Conservation (phyloP, 2,888 invertebrate genomes). For the Linnaemya tessellans region DNA sequence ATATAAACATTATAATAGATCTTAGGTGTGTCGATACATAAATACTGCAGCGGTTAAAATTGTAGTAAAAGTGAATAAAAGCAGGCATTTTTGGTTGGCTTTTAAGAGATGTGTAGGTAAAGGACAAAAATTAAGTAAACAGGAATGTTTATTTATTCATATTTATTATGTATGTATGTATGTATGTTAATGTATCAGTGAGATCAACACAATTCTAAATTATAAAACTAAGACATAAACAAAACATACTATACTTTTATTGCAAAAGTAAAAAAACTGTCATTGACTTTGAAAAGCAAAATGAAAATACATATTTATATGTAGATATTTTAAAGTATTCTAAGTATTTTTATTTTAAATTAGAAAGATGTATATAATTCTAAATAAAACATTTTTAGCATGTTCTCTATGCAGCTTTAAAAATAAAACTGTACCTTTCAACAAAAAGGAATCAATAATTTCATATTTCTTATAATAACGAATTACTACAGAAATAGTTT, state of each 20-base stretch:
- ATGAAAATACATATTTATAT: constrained; percentile 8
- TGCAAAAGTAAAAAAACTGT: constrained; percentile 72
- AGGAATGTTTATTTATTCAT: constrained; percentile 62
- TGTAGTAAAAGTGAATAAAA: constrained; percentile 2
- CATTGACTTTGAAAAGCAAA: constrained; percentile 66
- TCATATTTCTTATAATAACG: neutral
- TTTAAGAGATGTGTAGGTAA: neutral
- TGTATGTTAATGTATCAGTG: constrained; percentile 40
- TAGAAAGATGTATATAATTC: constrained; percentile 10
- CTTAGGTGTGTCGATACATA: constrained; percentile 18
- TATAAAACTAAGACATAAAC: constrained; percentile 40
- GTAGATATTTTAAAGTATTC: neutral
- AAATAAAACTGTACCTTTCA: constrained; percentile 33
- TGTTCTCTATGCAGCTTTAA: constrained; percentile 28
- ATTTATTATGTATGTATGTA: constrained; percentile 24
- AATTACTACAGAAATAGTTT: constrained; percentile 19
- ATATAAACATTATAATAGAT: neutral
- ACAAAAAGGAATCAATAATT: constrained; percentile 32
- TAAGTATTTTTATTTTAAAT: constrained; percentile 45
- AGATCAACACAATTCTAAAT: constrained; percentile 70
- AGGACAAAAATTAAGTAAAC: constrained; percentile 26
- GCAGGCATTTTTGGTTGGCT: constrained; percentile 26
- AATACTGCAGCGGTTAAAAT: constrained; percentile 66
- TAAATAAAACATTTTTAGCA: constrained; percentile 22
- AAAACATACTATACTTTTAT: constrained; percentile 54